Base-by-base conservation (phyloP, 2,888 invertebrate genomes). In the Glyphotaelius pellucidus region DNA sequence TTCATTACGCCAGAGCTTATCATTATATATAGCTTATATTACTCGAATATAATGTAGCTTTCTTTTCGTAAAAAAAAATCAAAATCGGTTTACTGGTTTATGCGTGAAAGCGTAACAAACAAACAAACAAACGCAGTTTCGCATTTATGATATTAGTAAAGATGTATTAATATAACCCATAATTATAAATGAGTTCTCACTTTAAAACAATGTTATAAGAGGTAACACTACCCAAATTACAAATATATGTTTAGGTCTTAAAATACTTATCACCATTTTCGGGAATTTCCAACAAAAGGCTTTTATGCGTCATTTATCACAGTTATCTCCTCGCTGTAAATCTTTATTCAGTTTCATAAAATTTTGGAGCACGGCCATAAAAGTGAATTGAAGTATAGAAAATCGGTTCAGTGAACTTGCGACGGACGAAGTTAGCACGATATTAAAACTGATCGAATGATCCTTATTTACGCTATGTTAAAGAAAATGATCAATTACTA, bases 301-400 rank as follows among this genome's bases (percentile, higher is more conserved):
- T 52, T 90, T 89, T 89, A 80, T 80, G 83, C 42, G 47, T 83
- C 90, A 81, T 90, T 90, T 91, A 80, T 91, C 91, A 89, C 89
- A 80, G 83, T 47, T 89, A 89, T 91, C 92, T 92, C 32, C 31
- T 32, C 12, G 90, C 90, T 91, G 90, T 88, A 91, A 92, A 92
- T 91, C 92, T 91, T 83, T 90, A 91, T 81, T 79, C 89, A 84
- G 91, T 88, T 92, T 91, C 88, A 90, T 90, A 91, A 92, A 92
- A 92, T 92, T 90, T 91, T 92, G 91, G 92, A 91, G 81, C 84
- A 42, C n/a, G 31, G 91, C 91, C 92, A 92, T 92, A 89, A 90
- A 92, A 88, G 79, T 30, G 90, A 80, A 91, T 52, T 86, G 88
- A 87, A 83, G 87, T 52, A 90, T 89, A 83, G 79, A 31, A 90